These are phyloP conservation scores for Aphelenchoides fujianensis DNA, from an alignment of 1,140 invertebrate genomes.

Conservation along the genomic window DNA sequence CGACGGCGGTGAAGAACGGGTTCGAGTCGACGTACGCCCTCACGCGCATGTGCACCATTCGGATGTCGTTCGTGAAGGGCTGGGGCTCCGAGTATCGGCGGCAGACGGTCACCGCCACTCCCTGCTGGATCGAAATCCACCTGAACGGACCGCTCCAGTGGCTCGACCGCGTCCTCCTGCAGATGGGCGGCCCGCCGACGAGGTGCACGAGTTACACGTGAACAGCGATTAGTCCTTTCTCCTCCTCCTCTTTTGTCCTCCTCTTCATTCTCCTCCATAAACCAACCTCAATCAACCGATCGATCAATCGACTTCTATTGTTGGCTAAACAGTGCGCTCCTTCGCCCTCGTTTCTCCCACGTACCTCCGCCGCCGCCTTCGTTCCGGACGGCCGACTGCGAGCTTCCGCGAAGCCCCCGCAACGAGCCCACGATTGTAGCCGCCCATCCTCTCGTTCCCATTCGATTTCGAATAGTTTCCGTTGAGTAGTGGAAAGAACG, in stretches of 20 bases:
- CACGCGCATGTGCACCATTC: slow-evolving; percentile 96
- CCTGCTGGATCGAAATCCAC: slow-evolving; percentile 98
- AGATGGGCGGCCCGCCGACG: slow-evolving; percentile 97
- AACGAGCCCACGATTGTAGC: too few relatives aligned
- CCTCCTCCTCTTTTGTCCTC: not conserved
- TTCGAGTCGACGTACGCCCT: slow-evolving; percentile 97
- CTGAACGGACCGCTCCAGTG: slow-evolving; percentile 94
- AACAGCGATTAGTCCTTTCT: not conserved
- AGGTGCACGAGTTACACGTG: slow-evolving; percentile 70
- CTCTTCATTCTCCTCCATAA: too few relatives aligned
- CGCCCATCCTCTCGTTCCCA: too few relatives aligned
- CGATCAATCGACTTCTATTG: too few relatives aligned
- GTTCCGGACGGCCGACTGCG: too few relatives aligned
- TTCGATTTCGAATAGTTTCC: too few relatives aligned
- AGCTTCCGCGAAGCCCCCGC: too few relatives aligned
- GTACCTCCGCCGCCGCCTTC: too few relatives aligned
- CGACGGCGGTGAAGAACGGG: slow-evolving; percentile 90
- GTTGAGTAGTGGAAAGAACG: too few relatives aligned
- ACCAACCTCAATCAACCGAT: too few relatives aligned
- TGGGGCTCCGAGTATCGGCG: slow-evolving; percentile 96
- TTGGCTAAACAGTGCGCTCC: too few relatives aligned
- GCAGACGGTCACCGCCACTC: slow-evolving; percentile 94
- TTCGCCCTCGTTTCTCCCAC: too few relatives aligned
- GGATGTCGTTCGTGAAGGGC: slow-evolving; percentile 89
- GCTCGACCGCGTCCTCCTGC: slow-evolving; percentile 89